Percentiles rank a stretch among this genome's conserved stretches.
These are phyloP conservation scores for Actinopyga echinites DNA, from an alignment of 53 echinoderm and acorn worm species.

Conservation along the genomic window DNA sequence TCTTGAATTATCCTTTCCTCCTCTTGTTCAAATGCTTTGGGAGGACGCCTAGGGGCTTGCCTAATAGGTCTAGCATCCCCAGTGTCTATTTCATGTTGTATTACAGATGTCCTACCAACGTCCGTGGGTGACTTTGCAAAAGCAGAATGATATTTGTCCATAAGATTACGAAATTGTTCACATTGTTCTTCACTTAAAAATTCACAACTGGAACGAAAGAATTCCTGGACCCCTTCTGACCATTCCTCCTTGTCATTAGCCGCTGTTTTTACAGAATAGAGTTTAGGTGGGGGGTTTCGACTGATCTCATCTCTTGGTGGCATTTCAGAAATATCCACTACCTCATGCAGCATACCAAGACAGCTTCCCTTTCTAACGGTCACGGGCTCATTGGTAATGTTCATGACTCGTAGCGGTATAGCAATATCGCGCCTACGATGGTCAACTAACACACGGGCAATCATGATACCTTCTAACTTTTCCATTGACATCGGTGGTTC, in stretches of 20 bases:
- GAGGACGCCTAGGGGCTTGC: conserved; percentile 51
- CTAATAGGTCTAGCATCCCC: conserved; percentile 58
- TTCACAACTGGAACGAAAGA: not conserved
- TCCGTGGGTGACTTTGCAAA: conserved; percentile 65
- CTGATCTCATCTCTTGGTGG: not conserved
- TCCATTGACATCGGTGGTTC: not conserved
- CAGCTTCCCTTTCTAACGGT: conserved; percentile 37
- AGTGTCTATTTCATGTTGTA: conserved; percentile 62
- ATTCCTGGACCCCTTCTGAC: not conserved
- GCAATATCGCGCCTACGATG: conserved; percentile 37
- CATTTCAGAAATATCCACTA: not conserved
- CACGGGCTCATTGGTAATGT: conserved; percentile 38
- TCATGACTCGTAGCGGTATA: conserved; percentile 62
- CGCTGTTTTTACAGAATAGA: not conserved
- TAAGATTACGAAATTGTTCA: not conserved
- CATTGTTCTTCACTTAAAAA: not conserved
- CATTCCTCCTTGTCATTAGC: not conserved
- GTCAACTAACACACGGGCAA: not conserved
- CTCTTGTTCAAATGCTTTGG: conserved; percentile 58
- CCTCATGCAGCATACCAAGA: conserved; percentile 29
- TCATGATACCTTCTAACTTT: not conserved
- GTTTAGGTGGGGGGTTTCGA: not conserved
- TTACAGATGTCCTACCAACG: conserved; percentile 47
- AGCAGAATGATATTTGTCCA: not conserved
- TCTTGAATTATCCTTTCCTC: conserved; percentile 52